These are phyloP conservation scores for Phytoseiulus persimilis DNA, from an alignment of 2,888 invertebrate species.

Conservation along the genomic window DNA sequence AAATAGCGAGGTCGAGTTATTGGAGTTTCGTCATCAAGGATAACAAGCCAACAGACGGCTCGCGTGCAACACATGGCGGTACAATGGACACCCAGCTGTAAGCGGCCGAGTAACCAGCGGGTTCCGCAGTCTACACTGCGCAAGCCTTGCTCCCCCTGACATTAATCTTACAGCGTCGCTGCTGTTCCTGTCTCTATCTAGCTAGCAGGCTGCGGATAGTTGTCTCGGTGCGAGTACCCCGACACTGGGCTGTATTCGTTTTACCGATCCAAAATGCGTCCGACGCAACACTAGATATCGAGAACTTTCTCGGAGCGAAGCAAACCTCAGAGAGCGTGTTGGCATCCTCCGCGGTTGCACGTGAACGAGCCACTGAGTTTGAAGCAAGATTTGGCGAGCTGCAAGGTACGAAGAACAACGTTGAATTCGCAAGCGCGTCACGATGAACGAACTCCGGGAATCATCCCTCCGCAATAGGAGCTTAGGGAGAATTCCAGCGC, in stretches of 20 bases:
- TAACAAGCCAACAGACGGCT: too few relatives aligned
- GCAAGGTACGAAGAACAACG: not conserved
- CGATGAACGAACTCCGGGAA: too few relatives aligned
- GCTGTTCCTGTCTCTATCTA: not conserved
- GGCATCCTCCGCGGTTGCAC: constrained; percentile 19
- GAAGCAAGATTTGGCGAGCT: not conserved
- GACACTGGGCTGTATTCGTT: too few relatives aligned
- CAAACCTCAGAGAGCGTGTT: not conserved
- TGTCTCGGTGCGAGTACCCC: not conserved
- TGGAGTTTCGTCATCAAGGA: not conserved
- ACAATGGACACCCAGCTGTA: not conserved
- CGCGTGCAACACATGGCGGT: not conserved
- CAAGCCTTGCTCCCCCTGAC: not conserved
- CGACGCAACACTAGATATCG: too few relatives aligned
- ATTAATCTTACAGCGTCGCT: not conserved
- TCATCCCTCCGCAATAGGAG: too few relatives aligned
- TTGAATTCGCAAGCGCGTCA: too few relatives aligned
- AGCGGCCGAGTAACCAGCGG: not conserved
- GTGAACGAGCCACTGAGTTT: not conserved
- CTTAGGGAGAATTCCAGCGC: too few relatives aligned
- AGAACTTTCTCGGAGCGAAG: not conserved
- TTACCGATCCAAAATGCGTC: too few relatives aligned
- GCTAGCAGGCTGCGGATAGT: too few relatives aligned
- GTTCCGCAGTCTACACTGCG: not conserved
- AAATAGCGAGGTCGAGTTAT: not conserved